A percentile compares a stretch with the other conserved stretches of the same genome.
Conservation (phyloP, 92 coral and sea anemone genomes). For the Zoanthus sociatus region DNA sequence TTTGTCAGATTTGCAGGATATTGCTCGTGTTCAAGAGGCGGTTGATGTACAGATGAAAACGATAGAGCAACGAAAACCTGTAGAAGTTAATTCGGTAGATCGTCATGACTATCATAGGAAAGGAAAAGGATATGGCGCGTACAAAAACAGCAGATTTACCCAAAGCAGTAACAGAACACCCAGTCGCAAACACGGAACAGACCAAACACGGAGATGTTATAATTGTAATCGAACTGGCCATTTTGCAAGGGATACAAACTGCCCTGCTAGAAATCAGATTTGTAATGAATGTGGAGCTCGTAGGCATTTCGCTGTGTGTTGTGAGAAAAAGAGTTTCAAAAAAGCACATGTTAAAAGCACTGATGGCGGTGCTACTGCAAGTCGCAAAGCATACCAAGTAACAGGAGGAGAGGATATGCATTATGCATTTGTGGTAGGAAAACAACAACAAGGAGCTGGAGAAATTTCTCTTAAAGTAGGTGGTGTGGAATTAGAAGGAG, state of each 20-base stretch:
- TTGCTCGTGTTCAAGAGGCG: slow-evolving; percentile 66
- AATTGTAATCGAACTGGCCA: slow-evolving; percentile 53
- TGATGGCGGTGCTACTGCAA: background rate
- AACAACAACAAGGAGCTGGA: slow-evolving; percentile 29
- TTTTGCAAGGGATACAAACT: slow-evolving; percentile 44
- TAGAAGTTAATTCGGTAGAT: background rate
- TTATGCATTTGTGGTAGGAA: slow-evolving; percentile 52
- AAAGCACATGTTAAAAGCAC: background rate
- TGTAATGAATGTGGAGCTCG: slow-evolving; percentile 39
- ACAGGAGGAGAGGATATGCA: background rate
- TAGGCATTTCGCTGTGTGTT: slow-evolving; percentile 52
- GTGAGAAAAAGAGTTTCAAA: slow-evolving; percentile 11
- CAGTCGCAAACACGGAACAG: background rate
- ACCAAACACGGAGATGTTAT: background rate
- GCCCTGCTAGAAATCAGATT: slow-evolving; percentile 48
- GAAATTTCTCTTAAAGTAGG: slow-evolving; percentile 39
- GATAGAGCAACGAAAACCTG: slow-evolving; percentile 19
- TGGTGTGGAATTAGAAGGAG: slow-evolving; percentile 21
- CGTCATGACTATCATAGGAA: background rate
- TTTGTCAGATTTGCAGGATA: slow-evolving; percentile 59
- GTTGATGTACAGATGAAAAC: slow-evolving; percentile 53
- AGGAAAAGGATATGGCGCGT: background rate
- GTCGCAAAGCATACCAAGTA: slow-evolving; percentile 22
- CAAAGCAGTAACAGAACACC: background rate
- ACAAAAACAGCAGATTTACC: background rate